Percentiles rank a stretch among this genome's conserved stretches.
phyloP scores from a whole-genome alignment of 2,113 vertebrate genomes.

The Boulengeromyrus knoepffleri region DNA sequence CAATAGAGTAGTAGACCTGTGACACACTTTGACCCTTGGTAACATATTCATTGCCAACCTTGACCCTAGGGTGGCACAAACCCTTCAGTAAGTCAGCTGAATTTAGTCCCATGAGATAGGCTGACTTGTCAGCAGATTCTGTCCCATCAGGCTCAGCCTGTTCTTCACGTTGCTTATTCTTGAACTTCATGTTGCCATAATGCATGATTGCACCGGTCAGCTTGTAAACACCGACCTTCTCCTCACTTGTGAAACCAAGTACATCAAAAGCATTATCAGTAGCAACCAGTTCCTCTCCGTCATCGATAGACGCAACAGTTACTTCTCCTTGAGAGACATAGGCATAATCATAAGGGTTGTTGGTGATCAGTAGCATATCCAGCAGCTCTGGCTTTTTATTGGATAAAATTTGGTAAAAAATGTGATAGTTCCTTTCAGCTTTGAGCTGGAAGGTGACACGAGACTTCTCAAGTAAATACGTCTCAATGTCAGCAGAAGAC shows the following conservation, averaged over 20 bases:
- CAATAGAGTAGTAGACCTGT: conserved; percentile 65
- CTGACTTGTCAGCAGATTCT: conserved; percentile 62
- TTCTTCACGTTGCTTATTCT: conserved; percentile 77
- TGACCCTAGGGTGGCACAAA: conserved; percentile 68
- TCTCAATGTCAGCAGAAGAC: conserved; percentile 83
- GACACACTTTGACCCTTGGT: conserved; percentile 70
- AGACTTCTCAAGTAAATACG: conserved; percentile 87
- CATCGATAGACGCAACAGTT: conserved; percentile 81
- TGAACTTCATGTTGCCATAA: conserved; percentile 69
- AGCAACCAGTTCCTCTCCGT: conserved; percentile 78
- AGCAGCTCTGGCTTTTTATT: conserved; percentile 87
- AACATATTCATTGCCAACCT: conserved; percentile 70
- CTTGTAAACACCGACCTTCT: conserved; percentile 53
- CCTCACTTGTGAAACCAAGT: conserved; percentile 2
- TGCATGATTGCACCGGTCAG: conserved; percentile 64
- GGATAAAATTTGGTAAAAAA: conserved; percentile 93
- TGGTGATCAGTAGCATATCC: conserved; percentile 65
- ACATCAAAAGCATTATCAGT: conserved; percentile 64
- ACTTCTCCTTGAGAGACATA: conserved; percentile 89
- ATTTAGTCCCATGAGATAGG: conserved; percentile 73
- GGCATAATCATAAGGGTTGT: conserved; percentile 69
- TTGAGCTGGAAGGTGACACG: conserved; percentile 87
- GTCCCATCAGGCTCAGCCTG: conserved; percentile 78
- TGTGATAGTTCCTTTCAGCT: conserved; percentile 86
- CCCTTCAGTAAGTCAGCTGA: conserved; percentile 70